These are phyloP conservation scores for Dolomedes plantarius DNA, from an alignment of 2,888 invertebrate species.

Conservation along the genomic window DNA sequence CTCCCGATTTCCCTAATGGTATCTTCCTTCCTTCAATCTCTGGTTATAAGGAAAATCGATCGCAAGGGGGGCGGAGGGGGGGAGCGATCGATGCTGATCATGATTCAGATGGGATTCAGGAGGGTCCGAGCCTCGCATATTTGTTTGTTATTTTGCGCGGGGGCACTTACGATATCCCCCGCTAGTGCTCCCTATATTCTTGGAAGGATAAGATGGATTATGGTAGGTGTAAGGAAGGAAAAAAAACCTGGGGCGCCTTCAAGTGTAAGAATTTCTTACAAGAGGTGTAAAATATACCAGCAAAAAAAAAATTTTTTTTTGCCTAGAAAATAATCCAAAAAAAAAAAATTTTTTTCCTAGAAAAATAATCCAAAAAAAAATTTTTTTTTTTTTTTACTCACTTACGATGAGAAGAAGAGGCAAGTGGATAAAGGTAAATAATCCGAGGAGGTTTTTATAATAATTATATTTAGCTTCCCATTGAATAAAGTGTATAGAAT, in stretches of 20 bases:
- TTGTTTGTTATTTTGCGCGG: constrained; percentile 3
- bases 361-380: no score
- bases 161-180: background rate
- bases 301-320: no score
- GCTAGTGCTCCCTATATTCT: background rate
- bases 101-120: constrained; percentile 65
- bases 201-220: constrained; percentile 44
- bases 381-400: no score
- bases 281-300: background rate
- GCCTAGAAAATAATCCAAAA: no score
- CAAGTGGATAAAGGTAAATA: no score
- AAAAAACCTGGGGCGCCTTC: background rate
- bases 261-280: background rate
- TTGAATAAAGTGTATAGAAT: no score
- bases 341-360: no score
- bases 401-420: no score
- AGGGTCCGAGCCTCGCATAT: constrained; percentile 31
- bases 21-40: constrained; percentile 60
- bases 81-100: constrained; percentile 59
- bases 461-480: no score
- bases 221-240: constrained; percentile 17
- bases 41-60: constrained; percentile 63
- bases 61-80: background rate
- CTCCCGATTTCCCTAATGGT: constrained; percentile 71
- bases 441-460: no score